These are phyloP conservation scores for Lagocephalus sceleratus DNA, from an alignment of 2,797 vertebrate genomes.

Conservation along the genomic window DNA sequence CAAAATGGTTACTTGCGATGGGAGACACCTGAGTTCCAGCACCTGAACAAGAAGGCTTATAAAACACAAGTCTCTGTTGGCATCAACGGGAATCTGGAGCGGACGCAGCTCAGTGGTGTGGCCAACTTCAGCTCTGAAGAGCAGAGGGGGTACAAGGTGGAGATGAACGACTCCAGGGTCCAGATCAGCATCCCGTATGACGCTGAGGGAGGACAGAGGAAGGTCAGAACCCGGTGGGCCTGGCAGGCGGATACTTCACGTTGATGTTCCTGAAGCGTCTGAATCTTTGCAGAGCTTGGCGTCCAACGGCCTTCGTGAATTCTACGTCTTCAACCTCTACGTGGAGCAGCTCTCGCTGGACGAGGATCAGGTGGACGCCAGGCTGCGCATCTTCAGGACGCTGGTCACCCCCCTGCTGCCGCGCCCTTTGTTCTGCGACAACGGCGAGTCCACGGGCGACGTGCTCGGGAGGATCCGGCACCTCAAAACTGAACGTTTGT, in stretches of 20 bases:
- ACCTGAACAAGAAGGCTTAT: conserved; percentile 14
- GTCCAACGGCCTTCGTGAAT: conserved; percentile 32
- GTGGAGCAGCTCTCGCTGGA: conserved; percentile 53
- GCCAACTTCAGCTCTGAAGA: background rate
- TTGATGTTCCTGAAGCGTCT: background rate
- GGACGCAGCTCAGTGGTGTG: background rate
- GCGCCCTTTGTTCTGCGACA: conserved; percentile 7
- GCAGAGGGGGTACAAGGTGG: conserved; percentile 42
- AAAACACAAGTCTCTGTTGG: conserved; percentile 28
- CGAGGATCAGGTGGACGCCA: conserved; percentile 24
- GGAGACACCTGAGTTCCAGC: conserved; percentile 47
- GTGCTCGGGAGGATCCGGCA: background rate
- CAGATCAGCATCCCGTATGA: conserved; percentile 56
- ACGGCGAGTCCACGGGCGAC: conserved; percentile 18
- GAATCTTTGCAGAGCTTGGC: conserved; percentile 35
- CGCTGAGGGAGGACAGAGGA: conserved; percentile 54
- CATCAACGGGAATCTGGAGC: conserved; percentile 36
- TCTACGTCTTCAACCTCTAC: conserved; percentile 49
- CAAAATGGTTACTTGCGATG: conserved; percentile 40
- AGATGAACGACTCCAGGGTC: conserved; percentile 5
- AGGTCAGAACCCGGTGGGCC: conserved; percentile 41
- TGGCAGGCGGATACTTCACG: background rate
- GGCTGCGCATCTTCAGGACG: conserved; percentile 28
- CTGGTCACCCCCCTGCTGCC: conserved; percentile 49
- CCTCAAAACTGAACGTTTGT: no score